Evolutionary conservation across 1,140 invertebrate genomes (phyloP).

Genomic region (Mactra quadrangularis): DNA sequence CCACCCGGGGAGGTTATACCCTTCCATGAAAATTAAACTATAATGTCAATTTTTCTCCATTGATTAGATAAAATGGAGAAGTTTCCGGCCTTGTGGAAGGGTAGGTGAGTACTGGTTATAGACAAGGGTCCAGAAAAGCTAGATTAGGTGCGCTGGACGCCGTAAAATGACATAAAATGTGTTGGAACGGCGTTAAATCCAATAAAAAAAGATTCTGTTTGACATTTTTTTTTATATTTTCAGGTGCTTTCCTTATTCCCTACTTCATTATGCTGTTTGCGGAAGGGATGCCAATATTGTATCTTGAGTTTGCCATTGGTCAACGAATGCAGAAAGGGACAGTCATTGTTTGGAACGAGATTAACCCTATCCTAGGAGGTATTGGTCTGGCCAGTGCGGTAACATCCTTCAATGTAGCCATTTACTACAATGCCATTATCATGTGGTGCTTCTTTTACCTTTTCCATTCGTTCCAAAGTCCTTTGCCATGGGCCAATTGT

Average conservation of each 20-base stretch:
- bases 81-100: too few species aligned
- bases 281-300: conserved; percentile 78
- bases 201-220: too few species aligned
- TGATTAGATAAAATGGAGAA: too few species aligned
- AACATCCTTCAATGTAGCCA: conserved; percentile 98
- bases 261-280: conserved; percentile 79
- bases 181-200: too few species aligned
- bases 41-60: too few species aligned
- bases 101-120: too few species aligned
- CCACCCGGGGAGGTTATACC: too few species aligned
- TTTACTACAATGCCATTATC: conserved; percentile 99
- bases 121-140: too few species aligned
- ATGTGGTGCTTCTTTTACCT: conserved; percentile 98
- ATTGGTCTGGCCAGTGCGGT: conserved; percentile 98
- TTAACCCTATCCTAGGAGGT: conserved; percentile 85
- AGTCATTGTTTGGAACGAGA: conserved; percentile 75
- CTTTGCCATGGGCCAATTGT: conserved; percentile 97
- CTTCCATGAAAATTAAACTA: too few species aligned
- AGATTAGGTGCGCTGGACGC: too few species aligned
- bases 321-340: conserved; percentile 74
- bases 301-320: conserved; percentile 78
- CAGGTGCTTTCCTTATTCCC: conserved; percentile 80
- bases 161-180: too few species aligned
- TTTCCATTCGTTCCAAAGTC: conserved; percentile 84
- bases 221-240: conserved; percentile 61